These are phyloP conservation scores for Labeo catla DNA, from an alignment of 2,113 vertebrate genomes.

Conservation along the genomic window DNA sequence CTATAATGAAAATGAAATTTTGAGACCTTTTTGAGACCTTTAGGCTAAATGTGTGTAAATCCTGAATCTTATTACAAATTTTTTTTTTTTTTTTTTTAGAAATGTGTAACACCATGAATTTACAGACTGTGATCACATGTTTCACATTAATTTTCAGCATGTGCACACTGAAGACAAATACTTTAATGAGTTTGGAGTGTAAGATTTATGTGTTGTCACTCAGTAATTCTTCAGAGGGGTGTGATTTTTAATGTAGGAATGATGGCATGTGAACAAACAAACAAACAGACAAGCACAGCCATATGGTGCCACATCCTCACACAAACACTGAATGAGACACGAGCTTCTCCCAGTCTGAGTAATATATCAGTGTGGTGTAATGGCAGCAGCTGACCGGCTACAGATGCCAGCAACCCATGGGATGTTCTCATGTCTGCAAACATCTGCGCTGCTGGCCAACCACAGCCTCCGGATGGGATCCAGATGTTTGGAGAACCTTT, in stretches of 20 bases:
- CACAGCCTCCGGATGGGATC: conserved; percentile 57
- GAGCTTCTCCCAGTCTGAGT: conserved; percentile 47
- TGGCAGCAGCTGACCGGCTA: conserved; percentile 64
- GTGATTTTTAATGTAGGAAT: background rate
- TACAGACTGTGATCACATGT: background rate
- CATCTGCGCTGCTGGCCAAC: conserved; percentile 57
- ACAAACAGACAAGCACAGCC: conserved; percentile 29
- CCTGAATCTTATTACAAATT: no score
- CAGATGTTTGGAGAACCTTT: conserved; percentile 69
- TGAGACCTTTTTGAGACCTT: no score
- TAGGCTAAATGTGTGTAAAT: no score
- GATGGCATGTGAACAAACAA: conserved; percentile 8
- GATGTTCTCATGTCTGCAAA: conserved; percentile 55
- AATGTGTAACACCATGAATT: background rate
- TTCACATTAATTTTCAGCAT: background rate
- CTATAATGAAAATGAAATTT: no score
- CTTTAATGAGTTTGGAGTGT: background rate
- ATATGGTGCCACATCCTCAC: conserved; percentile 12
- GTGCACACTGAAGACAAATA: background rate
- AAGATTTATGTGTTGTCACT: conserved; percentile 9
- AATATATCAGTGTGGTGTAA: conserved; percentile 50
- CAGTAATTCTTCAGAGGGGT: background rate
- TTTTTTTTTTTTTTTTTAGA: no score
- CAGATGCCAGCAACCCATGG: conserved; percentile 56
- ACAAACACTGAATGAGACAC: conserved; percentile 24